Base-by-base conservation (phyloP, 1,140 invertebrate genomes). In the Drosophila tani region DNA sequence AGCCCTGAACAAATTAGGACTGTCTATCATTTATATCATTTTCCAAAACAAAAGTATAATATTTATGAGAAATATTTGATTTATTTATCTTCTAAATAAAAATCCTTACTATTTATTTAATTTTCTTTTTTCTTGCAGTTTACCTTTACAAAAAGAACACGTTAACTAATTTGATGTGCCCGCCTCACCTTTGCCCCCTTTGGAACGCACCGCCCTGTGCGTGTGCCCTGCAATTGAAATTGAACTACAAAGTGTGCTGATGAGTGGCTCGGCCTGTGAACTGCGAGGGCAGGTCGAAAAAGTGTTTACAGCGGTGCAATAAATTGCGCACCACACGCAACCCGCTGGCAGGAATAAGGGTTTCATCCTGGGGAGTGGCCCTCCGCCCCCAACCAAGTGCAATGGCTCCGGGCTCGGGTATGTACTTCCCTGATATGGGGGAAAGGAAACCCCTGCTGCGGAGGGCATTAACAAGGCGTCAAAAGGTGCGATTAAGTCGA, bases 271-370 rank as follows among this genome's bases (percentile, higher is more conserved):
- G 49, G 64, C 32, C 55, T 38, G 45, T n/a, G 47, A 49, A 49
- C 50, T 32, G 74, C 40, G 63, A 62, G 79, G 63, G 81, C 63
- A 59, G 57, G 49, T 51, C 51, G 57, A 59, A 85, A 68, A 81
- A 79, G 81, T 88, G 81, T 90, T 88, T 82, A 88, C 81, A 91
- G 81, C 79, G 46, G 57, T 90, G 85, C 85, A 90, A 88, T 90
- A 82, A 91, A 90, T 91, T 65, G 64, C 79, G 68, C 65, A 65
- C 64, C 55, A 40, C 85, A 90, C 85, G 85, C 85, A 76, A 90
- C 53, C 50, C 40, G 19, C 27, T 32, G 45, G 11, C n/a, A 17
- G 32, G 41, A 21, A 21, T 64, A 24, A 32, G 62, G 56, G 2
- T 15, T 43, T 19, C 19, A 1, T 21, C 9, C 21, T 15, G 32